Percentiles rank a stretch among this genome's conserved stretches.
These are phyloP conservation scores for Agonopterix subpropinquella DNA, from an alignment of 2,888 invertebrate genomes.

Conservation along the genomic window DNA sequence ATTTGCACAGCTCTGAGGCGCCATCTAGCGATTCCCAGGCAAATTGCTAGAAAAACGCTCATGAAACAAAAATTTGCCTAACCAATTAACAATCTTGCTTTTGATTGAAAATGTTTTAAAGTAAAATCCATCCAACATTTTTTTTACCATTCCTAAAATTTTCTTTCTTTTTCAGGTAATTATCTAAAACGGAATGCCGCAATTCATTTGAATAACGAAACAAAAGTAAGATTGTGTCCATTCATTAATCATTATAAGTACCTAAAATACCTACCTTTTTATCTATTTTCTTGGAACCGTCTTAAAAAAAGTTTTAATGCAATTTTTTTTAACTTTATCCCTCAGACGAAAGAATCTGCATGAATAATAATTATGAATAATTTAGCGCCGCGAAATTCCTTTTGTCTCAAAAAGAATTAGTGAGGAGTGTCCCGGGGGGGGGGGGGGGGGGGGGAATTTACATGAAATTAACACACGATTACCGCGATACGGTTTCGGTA, in stretches of 20 bases:
- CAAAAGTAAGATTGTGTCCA: conserved; percentile 12
- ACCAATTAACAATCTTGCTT: too few relatives aligned
- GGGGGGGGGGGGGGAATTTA: conserved; percentile 26
- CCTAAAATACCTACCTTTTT: conserved; percentile 5
- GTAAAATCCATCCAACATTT: too few relatives aligned
- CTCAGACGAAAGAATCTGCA: conserved; percentile 29
- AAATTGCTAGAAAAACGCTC: too few relatives aligned
- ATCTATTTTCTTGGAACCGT: conserved; percentile 7
- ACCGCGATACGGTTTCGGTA: conserved; percentile 5
- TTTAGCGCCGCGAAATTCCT: conserved; percentile 24
- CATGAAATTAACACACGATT: conserved; percentile 41
- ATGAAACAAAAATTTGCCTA: too few relatives aligned
- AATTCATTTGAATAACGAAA: conserved; percentile 13
- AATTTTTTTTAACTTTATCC: not conserved
- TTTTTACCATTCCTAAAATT: not conserved
- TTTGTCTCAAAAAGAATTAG: not conserved
- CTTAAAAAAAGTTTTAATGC: not conserved
- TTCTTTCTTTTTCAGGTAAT: conserved; percentile 20
- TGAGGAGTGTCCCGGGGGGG: conserved; percentile 7
- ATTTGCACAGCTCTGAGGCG: too few relatives aligned
- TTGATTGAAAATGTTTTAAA: too few relatives aligned
- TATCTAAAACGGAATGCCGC: conserved; percentile 2
- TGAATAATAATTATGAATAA: conserved; percentile 52
- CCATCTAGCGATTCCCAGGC: too few relatives aligned
- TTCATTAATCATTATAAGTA: conserved; percentile 16